Conservation (phyloP, 1,140 invertebrate species). For the Dinothrombium tinctorium region DNA sequence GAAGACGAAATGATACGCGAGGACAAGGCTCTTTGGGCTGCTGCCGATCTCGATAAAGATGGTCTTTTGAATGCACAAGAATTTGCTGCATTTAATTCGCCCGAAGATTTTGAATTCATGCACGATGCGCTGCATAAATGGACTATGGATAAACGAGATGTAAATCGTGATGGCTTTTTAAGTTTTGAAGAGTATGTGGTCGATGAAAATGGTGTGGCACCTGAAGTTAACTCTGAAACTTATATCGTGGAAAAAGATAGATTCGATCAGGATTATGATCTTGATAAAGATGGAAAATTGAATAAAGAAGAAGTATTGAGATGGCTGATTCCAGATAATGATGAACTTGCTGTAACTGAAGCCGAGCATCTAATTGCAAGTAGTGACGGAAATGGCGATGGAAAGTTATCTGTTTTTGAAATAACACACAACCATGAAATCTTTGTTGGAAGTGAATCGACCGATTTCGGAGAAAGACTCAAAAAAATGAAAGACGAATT, state of each 20-base stretch:
- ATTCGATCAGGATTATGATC: constrained; percentile 69
- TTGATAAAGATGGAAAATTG: constrained; percentile 57
- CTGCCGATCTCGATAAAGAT: constrained; percentile 65
- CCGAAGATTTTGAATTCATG: constrained; percentile 79
- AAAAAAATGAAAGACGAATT: too few species aligned
- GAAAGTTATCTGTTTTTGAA: too few species aligned
- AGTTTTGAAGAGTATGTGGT: constrained; percentile 9
- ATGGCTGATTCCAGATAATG: constrained; percentile 81
- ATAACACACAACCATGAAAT: too few species aligned
- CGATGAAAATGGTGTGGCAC: constrained; percentile 3
- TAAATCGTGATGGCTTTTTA: constrained; percentile 15
- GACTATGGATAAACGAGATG: constrained; percentile 13
- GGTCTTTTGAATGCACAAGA: constrained; percentile 47
- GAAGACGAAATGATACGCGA: constrained; percentile 27
- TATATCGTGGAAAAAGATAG: constrained; percentile 53
- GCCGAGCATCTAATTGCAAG: too few species aligned
- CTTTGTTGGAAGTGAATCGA: too few species aligned
- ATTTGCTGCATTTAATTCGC: constrained; percentile 70
- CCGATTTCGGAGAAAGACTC: too few species aligned
- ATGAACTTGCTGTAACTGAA: too few species aligned
- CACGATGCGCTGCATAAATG: constrained; percentile 26
- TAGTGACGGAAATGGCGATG: too few species aligned
- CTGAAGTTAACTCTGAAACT: constrained; percentile 11
- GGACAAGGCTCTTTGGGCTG: constrained; percentile 60
- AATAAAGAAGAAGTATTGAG: constrained; percentile 49